Evolutionary conservation across 2,113 vertebrate genomes (phyloP), one percentile per base, ranked within the genome.

Genomic region (Thunnus maccoyii): DNA sequence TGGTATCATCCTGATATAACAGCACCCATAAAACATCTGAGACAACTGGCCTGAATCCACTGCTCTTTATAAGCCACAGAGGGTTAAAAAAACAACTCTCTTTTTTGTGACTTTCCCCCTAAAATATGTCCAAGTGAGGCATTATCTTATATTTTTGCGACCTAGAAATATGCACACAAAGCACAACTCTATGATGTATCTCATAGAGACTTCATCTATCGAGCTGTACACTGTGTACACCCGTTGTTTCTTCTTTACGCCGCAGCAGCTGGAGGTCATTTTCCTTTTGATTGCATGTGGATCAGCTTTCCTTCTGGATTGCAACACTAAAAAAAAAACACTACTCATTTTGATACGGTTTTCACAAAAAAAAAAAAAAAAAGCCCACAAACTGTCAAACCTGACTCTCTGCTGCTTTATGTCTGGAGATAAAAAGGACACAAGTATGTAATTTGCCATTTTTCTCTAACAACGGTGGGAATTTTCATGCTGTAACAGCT

Each of bases 371-470:
- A 22, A 22, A 22, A 22, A 22, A 22, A 22, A 22, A 22, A 78
- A 62, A 72, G 30, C 47, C 55, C 18, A 20, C 20, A 76, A 57
- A 48, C 50, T 10, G 64, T 79, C 62, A 71, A 36, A 55, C 27
- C 47, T 0, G 32, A 36, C 44, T 61, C 30, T 27, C 9, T 5
- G 0, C 27, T n/a, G 48, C 66, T 78, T 73, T 3, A 15, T 27
- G 20, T 56, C 50, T 25, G 57, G 47, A 82, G 48, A 78, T 72
- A 62, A 76, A 82, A 75, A 62, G 36, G 16, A 70, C 20, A 36
- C 11, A 13, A 52, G 30, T 47, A n/a, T 27, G 20, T 51, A 1
- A 51, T 80, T 70, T 66, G 13, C 36, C 0, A 2, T 47, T 71
- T 67, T 64, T 20, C 54, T 74, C 22, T 46, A 32, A 12, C 86